Conservation (phyloP, 2,797 vertebrate species). For the Ceyx erithaca region DNA sequence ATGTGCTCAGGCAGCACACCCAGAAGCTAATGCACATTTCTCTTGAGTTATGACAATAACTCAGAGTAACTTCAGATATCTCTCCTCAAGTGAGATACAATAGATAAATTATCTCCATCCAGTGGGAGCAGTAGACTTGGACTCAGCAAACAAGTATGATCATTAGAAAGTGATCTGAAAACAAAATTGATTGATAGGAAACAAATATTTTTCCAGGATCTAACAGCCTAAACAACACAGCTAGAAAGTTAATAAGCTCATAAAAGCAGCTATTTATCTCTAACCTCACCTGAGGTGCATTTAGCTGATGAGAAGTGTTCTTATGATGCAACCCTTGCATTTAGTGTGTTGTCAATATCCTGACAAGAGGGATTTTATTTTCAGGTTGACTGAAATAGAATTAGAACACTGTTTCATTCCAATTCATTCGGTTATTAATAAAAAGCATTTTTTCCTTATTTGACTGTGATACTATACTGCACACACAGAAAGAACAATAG, state of each 20-base stretch:
- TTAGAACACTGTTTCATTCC: conserved; percentile 3
- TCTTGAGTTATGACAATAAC: background rate
- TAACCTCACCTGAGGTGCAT: background rate
- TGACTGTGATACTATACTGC: conserved; percentile 10
- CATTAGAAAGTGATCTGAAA: conserved; percentile 3
- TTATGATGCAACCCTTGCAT: background rate
- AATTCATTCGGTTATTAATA: conserved; percentile 51
- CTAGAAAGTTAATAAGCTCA: conserved; percentile 5
- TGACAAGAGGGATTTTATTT: conserved; percentile 50
- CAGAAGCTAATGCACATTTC: background rate
- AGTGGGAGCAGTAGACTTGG: background rate
- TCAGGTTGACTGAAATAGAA: conserved; percentile 57
- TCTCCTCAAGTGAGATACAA: background rate
- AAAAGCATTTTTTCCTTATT: conserved; percentile 62
- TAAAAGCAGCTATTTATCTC: background rate
- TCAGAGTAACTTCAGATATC: background rate
- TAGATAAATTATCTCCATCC: background rate
- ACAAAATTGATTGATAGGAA: background rate
- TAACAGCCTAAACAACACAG: background rate
- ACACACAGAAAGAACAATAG: conserved; percentile 17
- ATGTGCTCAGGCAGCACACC: background rate
- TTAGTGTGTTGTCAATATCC: conserved; percentile 18
- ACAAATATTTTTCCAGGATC: conserved; percentile 28
- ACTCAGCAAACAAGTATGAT: background rate
- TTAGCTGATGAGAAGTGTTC: conserved; percentile 1